Evolutionary conservation across 2,113 vertebrate genomes (phyloP).

Genomic region (Mormyrus iriodes): DNA sequence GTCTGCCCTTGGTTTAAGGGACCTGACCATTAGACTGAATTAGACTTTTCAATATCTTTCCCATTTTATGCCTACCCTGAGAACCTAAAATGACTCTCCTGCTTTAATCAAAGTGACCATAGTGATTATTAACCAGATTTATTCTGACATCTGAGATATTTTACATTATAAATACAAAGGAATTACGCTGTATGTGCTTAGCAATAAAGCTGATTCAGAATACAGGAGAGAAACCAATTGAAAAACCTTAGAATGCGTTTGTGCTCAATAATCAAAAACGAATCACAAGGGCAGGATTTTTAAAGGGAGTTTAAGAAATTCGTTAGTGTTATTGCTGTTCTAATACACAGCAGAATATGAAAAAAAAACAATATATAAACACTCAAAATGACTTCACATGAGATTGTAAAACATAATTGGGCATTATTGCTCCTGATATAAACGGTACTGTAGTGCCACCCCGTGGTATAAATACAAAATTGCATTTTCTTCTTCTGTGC

Average conservation of each 20-base stretch:
- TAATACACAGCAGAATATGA: background rate
- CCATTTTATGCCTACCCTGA: background rate
- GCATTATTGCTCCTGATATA: background rate
- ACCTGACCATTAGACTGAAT: background rate
- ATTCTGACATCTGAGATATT: background rate
- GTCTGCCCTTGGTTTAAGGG: background rate
- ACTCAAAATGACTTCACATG: background rate
- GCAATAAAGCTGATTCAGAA: background rate
- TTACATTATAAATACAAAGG: background rate
- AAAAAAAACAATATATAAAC: background rate
- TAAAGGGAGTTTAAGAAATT: background rate
- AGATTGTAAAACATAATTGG: background rate
- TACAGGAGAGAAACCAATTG: background rate
- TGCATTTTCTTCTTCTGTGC: background rate
- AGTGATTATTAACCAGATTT: constrained; percentile 5
- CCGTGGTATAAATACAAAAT: constrained; percentile 29
- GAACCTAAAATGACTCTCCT: background rate
- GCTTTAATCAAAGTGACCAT: background rate
- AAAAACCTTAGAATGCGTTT: background rate
- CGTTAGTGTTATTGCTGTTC: background rate
- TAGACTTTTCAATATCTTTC: background rate
- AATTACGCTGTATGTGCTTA: no score
- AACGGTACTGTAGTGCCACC: constrained; percentile 34
- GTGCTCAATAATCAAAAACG: background rate
- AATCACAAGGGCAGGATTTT: background rate